phyloP scores from a whole-genome alignment of 2,888 invertebrate genomes.

The Zhengitettix transpicula region DNA sequence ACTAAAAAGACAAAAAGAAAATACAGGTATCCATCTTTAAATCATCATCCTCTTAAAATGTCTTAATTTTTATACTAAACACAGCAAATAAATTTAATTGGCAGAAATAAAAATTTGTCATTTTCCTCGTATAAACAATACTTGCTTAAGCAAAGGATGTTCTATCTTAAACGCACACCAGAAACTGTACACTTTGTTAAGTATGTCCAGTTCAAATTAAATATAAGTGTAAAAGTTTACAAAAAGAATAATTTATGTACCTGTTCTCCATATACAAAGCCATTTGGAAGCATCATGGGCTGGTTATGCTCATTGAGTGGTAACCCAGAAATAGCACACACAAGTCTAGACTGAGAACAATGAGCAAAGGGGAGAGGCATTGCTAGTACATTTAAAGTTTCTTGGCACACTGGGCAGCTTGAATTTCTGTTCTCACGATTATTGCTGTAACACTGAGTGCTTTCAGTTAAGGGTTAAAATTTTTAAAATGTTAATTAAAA shows the following conservation, averaged over 20 bases:
- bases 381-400: conserved; percentile 74
- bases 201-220: no score
- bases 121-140: no score
- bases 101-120: no score
- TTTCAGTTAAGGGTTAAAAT: conserved; percentile 20
- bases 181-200: no score
- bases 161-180: no score
- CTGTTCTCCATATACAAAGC: conserved; percentile 89
- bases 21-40: no score
- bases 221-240: no score
- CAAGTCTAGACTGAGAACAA: conserved; percentile 86
- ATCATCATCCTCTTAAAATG: no score
- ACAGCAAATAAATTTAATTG: no score
- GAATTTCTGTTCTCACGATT: conserved; percentile 49
- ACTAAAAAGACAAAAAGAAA: no score
- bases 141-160: no score
- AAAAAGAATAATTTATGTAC: conserved; percentile 26
- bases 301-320: conserved; percentile 95
- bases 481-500: background rate
- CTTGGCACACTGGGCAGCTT: conserved; percentile 85
- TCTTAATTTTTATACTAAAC: no score
- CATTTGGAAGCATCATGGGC: conserved; percentile 97
- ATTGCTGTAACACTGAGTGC: conserved; percentile 53
- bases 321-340: conserved; percentile 77
- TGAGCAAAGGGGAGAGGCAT: conserved; percentile 82